A percentile compares a stretch with the other conserved stretches of the same genome.
Conservation (phyloP, 2,888 invertebrate genomes). For the Drosophila formosana region DNA sequence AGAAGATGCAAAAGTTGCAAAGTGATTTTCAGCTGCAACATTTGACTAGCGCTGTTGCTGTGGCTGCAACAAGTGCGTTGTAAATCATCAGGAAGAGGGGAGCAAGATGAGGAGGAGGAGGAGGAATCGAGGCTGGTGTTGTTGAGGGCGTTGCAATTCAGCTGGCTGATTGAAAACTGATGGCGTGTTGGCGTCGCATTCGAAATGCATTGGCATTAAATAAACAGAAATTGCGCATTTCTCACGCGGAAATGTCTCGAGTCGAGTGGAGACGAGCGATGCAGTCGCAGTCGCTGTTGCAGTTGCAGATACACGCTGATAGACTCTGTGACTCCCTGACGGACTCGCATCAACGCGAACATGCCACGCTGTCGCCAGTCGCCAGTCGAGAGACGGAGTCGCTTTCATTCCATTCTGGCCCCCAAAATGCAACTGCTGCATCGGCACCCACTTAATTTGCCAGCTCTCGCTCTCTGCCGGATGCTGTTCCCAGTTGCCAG, state of each 20-base stretch:
- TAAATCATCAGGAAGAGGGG: constrained; percentile 58
- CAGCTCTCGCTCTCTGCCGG: constrained; percentile 54
- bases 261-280: constrained; percentile 29
- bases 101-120: neutral
- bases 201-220: constrained; percentile 81
- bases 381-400: constrained; percentile 9
- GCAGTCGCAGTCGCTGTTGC: constrained; percentile 5
- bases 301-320: constrained; percentile 26
- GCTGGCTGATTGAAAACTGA: constrained; percentile 80
- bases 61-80: constrained; percentile 76
- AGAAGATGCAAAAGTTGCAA: constrained; percentile 80
- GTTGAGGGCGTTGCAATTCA: constrained; percentile 49
- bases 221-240: constrained; percentile 79
- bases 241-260: constrained; percentile 69
- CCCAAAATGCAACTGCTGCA: constrained; percentile 23
- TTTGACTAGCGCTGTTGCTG: constrained; percentile 21
- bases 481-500: constrained; percentile 51
- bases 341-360: constrained; percentile 19
- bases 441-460: constrained; percentile 77
- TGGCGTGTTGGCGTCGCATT: constrained; percentile 73
- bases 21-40: constrained; percentile 70
- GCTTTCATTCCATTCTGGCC: constrained; percentile 23
- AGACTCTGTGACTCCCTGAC: constrained; percentile 19
- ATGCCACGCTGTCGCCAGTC: constrained; percentile 47
- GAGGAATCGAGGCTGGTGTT: constrained; percentile 2